Percentiles rank a stretch among this genome's conserved stretches.
phyloP scores from a whole-genome alignment of 2,888 invertebrate species.

The Bombylius discolor region DNA sequence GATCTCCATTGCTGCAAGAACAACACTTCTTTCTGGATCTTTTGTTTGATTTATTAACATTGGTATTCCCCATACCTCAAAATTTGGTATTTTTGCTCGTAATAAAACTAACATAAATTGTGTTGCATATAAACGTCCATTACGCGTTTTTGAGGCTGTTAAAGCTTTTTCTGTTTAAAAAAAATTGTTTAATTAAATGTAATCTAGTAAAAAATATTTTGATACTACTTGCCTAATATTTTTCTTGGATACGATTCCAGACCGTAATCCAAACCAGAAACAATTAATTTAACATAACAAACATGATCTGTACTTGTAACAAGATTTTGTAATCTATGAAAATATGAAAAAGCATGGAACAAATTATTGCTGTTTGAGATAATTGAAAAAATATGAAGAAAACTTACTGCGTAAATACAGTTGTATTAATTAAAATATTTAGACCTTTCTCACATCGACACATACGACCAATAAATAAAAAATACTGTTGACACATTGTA shows the following conservation, averaged over 20 bases:
- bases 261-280: slow-evolving; percentile 82
- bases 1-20: slow-evolving; percentile 64
- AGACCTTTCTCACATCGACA: slow-evolving; percentile 57
- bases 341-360: background rate
- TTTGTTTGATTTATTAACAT: slow-evolving; percentile 72
- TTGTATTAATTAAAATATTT: slow-evolving; percentile 56
- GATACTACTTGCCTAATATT: slow-evolving; percentile 35
- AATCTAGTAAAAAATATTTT: background rate
- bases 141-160: slow-evolving; percentile 38
- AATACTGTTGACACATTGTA: slow-evolving; percentile 89
- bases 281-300: slow-evolving; percentile 84
- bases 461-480: slow-evolving; percentile 81
- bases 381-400: background rate
- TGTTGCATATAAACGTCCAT: slow-evolving; percentile 68
- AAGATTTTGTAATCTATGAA: slow-evolving; percentile 56
- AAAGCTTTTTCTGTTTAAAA: slow-evolving; percentile 33
- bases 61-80: slow-evolving; percentile 77
- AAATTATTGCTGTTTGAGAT: background rate
- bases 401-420: slow-evolving; percentile 60
- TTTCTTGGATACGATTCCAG: slow-evolving; percentile 57
- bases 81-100: slow-evolving; percentile 55
- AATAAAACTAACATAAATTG: slow-evolving; percentile 80
- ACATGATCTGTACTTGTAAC: slow-evolving; percentile 75
- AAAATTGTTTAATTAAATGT: too few species aligned
- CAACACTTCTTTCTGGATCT: slow-evolving; percentile 69